These are phyloP conservation scores for Prinia subflava DNA, from an alignment of 2,113 vertebrate species.

Conservation along the genomic window DNA sequence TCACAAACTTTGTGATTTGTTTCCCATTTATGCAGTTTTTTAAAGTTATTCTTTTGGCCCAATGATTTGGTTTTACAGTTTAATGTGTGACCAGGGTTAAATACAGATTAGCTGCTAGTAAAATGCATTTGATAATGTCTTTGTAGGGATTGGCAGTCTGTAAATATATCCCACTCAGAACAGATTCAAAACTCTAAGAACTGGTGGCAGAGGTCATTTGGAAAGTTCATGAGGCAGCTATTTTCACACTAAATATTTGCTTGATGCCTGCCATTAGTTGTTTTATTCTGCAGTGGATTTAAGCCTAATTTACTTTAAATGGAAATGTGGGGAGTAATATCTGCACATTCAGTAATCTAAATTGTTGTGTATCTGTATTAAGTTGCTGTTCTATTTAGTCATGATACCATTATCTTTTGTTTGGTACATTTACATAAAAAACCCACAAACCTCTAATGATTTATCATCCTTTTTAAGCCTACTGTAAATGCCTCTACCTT, in stretches of 20 bases:
- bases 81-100: not conserved
- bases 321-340: not conserved
- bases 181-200: not conserved
- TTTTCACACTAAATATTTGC: not conserved
- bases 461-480: constrained; percentile 4
- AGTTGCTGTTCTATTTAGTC: not conserved
- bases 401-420: not conserved
- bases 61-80: not conserved
- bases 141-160: not conserved
- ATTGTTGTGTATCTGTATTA: not conserved
- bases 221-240: not conserved
- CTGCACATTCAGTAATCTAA: not conserved
- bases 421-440: not conserved
- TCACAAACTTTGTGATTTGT: not conserved
- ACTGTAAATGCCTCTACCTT: not conserved
- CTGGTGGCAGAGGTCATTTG: not conserved
- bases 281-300: not conserved
- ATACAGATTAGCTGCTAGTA: not conserved
- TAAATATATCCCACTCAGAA: not conserved
- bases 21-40: not conserved
- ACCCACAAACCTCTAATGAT: not conserved
- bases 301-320: not conserved
- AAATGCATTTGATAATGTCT: not conserved
- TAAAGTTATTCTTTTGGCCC: not conserved
- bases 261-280: not conserved